Evolutionary conservation across 2,888 invertebrate genomes (phyloP).

Genomic region (Agrotis puta): DNA sequence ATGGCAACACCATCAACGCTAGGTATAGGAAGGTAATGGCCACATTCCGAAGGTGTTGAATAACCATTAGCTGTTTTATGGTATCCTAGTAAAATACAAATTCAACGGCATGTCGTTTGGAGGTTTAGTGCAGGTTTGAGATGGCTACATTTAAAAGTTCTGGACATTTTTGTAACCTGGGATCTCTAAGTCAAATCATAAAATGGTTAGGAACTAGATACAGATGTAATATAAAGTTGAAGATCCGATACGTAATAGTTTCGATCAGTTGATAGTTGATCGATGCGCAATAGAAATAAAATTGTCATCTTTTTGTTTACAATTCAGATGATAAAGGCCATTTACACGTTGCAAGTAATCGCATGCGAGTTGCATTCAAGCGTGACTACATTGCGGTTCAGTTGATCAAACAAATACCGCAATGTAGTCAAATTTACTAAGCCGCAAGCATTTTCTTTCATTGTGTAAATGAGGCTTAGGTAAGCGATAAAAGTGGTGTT

Average conservation of each 20-base stretch:
- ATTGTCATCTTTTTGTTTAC: not conserved
- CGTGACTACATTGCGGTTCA: too few species aligned
- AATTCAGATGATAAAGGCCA: too few species aligned
- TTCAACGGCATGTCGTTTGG: constrained; percentile 12
- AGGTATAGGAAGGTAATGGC: constrained; percentile 25
- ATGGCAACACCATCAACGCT: constrained; percentile 31
- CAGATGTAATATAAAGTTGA: not conserved
- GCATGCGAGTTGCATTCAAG: too few species aligned
- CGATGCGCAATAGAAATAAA: too few species aligned
- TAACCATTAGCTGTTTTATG: constrained; percentile 31
- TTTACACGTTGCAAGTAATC: too few species aligned
- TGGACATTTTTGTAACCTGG: not conserved
- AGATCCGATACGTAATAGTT: not conserved
- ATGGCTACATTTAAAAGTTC: not conserved
- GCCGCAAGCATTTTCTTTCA: too few species aligned
- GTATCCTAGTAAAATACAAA: constrained; percentile 17
- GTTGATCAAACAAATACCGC: too few species aligned
- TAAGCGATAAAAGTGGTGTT: not conserved
- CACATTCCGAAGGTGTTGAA: constrained; percentile 17
- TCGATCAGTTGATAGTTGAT: too few species aligned
- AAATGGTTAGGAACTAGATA: not conserved
- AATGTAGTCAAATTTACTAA: too few species aligned
- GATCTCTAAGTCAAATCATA: not conserved
- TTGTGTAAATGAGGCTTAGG: too few species aligned
- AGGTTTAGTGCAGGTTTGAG: constrained; percentile 3